phyloP scores from a whole-genome alignment of 1,140 invertebrate species.

The Cydia amplana region DNA sequence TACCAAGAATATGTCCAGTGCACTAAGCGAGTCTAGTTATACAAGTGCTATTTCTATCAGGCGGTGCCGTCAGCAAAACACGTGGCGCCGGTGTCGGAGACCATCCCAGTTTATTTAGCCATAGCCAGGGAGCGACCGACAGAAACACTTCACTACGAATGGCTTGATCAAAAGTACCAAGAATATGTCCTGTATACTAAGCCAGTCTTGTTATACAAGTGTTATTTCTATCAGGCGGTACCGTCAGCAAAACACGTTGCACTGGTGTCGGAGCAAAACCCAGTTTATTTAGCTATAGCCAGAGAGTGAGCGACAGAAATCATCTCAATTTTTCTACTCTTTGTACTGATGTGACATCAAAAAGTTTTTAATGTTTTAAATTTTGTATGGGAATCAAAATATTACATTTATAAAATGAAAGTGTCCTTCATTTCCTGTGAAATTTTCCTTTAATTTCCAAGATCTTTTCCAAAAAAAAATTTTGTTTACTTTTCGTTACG shows the following conservation, averaged over 20 bases:
- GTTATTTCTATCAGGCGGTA: not conserved
- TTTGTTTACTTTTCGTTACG: too few species aligned
- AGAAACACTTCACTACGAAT: not conserved
- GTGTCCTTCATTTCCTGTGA: too few species aligned
- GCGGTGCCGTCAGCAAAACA: constrained; percentile 20
- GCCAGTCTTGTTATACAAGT: not conserved
- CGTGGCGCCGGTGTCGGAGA: not conserved
- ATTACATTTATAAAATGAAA: too few species aligned
- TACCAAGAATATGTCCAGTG: too few species aligned
- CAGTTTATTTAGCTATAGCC: not conserved
- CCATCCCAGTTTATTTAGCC: not conserved
- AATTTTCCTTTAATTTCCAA: too few species aligned
- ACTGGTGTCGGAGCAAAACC: not conserved
- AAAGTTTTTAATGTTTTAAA: too few species aligned
- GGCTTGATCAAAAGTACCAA: too few species aligned
- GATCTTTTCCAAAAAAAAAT: too few species aligned
- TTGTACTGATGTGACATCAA: too few species aligned
- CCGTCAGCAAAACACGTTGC: constrained; percentile 14
- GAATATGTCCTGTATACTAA: too few species aligned
- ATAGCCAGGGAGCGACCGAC: not conserved
- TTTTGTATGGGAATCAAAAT: too few species aligned
- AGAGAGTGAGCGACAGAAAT: not conserved
- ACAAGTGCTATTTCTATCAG: not conserved
- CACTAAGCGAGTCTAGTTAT: not conserved
- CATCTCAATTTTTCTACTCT: too few species aligned